These are phyloP conservation scores for Drosophila acutilabella DNA, from an alignment of 2,888 invertebrate genomes.

Conservation along the genomic window DNA sequence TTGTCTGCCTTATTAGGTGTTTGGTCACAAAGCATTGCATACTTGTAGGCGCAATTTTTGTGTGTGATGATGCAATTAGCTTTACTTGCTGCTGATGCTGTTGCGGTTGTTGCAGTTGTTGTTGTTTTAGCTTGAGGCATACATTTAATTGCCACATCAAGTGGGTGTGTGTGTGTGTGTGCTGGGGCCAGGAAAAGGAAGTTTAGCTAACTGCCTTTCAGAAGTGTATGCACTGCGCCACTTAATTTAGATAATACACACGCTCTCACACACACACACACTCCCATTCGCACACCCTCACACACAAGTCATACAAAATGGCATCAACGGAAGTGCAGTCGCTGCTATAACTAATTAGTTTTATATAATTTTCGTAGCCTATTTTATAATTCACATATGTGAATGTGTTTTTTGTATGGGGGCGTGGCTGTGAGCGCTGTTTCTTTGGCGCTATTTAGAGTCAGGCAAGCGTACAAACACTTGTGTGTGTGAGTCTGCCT, in stretches of 20 bases:
- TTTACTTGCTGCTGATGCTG: conserved; percentile 34
- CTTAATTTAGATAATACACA: conserved; percentile 76
- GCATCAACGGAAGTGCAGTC: conserved; percentile 66
- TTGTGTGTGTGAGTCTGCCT: conserved; percentile 6
- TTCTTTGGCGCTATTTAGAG: conserved; percentile 29
- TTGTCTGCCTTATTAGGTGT: conserved; percentile 62
- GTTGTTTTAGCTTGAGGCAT: conserved; percentile 67
- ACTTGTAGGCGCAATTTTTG: conserved; percentile 48
- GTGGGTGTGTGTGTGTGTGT: conserved; percentile 16
- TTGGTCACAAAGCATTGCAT: conserved; percentile 61
- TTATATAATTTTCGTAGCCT: conserved; percentile 74
- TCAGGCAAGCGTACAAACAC: conserved; percentile 62
- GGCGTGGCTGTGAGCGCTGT: conserved; percentile 26
- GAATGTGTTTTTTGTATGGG: conserved; percentile 17
- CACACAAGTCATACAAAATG: conserved; percentile 40
- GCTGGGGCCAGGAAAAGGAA: conserved; percentile 71
- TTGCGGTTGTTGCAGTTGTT: conserved; percentile 35
- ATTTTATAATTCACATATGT: conserved; percentile 58
- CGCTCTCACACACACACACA: conserved; percentile 15
- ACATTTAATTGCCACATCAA: conserved; percentile 47
- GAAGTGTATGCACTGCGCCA: conserved; percentile 63
- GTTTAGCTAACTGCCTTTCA: conserved; percentile 63
- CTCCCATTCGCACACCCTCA: conserved; percentile 5
- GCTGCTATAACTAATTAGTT: conserved; percentile 74
- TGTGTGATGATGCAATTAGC: conserved; percentile 69